Evolutionary conservation across 2,113 vertebrate genomes (phyloP).

Genomic region (Cyanoderma ruficeps): DNA sequence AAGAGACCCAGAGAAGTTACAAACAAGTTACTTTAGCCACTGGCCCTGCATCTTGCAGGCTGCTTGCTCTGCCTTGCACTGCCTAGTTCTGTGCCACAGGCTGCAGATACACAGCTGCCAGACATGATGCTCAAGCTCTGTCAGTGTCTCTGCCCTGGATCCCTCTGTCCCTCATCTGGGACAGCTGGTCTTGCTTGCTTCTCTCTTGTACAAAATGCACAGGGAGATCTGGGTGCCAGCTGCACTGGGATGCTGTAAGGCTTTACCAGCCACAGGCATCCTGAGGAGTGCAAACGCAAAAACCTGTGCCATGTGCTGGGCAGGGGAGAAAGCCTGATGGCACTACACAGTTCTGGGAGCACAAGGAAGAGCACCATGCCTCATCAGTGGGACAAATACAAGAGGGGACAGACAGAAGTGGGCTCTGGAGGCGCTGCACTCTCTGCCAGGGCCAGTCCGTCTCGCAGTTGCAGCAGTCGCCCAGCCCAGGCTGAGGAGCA

Average conservation of each 20-base stretch:
- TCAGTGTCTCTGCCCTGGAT: neutral
- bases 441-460: neutral
- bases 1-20: neutral
- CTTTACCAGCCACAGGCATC: neutral
- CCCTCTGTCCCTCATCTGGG: rapidly evolving
- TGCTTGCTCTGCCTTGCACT: neutral
- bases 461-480: neutral
- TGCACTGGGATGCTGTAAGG: neutral
- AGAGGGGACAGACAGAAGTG: neutral
- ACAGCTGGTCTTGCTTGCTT: neutral
- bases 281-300: neutral
- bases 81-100: neutral
- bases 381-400: neutral
- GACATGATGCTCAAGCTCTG: neutral
- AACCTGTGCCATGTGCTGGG: rapidly evolving
- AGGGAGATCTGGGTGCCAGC: neutral
- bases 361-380: neutral
- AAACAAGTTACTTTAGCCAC: neutral
- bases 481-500: neutral
- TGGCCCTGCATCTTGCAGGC: neutral
- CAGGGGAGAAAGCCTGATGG: neutral
- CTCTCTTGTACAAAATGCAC: neutral
- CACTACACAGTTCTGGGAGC: neutral
- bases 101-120: neutral
- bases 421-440: neutral